A percentile compares a stretch with the other conserved stretches of the same genome.
Evolutionary conservation across 1,140 invertebrate species (phyloP).

Genomic region (Danaus plexippus): DNA sequence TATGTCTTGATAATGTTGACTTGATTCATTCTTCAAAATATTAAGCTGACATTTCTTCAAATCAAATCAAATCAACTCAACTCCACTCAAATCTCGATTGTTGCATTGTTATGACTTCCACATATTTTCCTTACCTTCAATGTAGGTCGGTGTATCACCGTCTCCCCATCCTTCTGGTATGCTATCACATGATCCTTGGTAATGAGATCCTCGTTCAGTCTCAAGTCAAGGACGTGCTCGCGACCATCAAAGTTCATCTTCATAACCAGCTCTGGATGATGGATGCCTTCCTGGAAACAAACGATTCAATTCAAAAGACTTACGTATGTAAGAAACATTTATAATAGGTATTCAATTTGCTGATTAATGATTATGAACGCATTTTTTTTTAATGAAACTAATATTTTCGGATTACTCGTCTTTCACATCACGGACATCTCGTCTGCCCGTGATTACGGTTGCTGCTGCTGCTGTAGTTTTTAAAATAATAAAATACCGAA

Average conservation of each 20-base stretch:
- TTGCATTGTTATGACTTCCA: background rate
- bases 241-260: constrained; percentile 77
- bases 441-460: too few species aligned
- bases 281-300: constrained; percentile 76
- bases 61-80: too few species aligned
- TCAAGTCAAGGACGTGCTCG: constrained; percentile 80
- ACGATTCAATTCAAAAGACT: background rate
- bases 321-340: background rate
- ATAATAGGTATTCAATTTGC: background rate
- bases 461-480: too few species aligned
- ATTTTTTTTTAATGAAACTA: background rate
- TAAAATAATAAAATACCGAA: too few species aligned
- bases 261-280: constrained; percentile 79
- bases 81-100: too few species aligned
- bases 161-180: constrained; percentile 78
- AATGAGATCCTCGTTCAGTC: constrained; percentile 83
- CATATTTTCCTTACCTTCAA: constrained; percentile 71
- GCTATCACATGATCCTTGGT: constrained; percentile 81
- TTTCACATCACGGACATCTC: too few species aligned
- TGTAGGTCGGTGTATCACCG: constrained; percentile 75
- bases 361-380: background rate
- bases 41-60: too few species aligned
- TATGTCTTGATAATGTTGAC: too few species aligned
- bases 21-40: too few species aligned
- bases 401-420: background rate